phyloP scores from a whole-genome alignment of 2,113 vertebrate species.

The Paramisgurnus dabryanus region DNA sequence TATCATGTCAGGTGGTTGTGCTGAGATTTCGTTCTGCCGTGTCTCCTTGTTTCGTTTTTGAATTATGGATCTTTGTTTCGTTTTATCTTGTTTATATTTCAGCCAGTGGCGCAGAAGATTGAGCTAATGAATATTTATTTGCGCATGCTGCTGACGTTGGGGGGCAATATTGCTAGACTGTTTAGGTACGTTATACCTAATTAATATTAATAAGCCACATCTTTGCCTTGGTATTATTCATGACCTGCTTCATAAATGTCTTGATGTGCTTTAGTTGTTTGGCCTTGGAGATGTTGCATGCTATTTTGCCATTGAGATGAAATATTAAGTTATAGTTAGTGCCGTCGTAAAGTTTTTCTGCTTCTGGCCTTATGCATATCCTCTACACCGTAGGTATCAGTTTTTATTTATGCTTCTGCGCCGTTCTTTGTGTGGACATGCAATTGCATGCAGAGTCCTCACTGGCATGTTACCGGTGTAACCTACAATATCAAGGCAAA shows the following conservation, averaged over 20 bases:
- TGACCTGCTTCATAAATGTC: neutral
- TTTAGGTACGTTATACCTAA: neutral
- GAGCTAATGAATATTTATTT: neutral
- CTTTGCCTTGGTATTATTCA: neutral
- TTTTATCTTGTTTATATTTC: conserved; percentile 1
- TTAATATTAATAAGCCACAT: neutral
- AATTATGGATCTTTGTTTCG: conserved; percentile 18
- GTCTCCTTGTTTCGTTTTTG: conserved; percentile 1
- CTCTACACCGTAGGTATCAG: no score
- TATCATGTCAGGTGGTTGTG: conserved; percentile 30
- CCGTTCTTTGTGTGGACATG: no score
- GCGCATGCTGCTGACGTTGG: neutral
- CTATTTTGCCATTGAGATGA: neutral
- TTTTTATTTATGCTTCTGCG: no score
- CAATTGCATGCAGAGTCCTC: no score
- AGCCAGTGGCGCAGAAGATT: neutral
- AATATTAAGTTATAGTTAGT: neutral
- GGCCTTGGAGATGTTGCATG: no score
- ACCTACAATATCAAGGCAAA: no score
- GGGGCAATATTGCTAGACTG: neutral
- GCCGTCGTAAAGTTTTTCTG: neutral
- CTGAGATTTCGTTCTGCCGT: conserved; percentile 8
- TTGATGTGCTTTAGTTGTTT: neutral
- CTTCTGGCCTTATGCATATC: no score
- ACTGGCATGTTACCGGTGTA: no score